A percentile compares a stretch with the other conserved stretches of the same genome.
These are phyloP conservation scores for Hemiprocne comata DNA, from an alignment of 2,113 vertebrate genomes.

Conservation along the genomic window DNA sequence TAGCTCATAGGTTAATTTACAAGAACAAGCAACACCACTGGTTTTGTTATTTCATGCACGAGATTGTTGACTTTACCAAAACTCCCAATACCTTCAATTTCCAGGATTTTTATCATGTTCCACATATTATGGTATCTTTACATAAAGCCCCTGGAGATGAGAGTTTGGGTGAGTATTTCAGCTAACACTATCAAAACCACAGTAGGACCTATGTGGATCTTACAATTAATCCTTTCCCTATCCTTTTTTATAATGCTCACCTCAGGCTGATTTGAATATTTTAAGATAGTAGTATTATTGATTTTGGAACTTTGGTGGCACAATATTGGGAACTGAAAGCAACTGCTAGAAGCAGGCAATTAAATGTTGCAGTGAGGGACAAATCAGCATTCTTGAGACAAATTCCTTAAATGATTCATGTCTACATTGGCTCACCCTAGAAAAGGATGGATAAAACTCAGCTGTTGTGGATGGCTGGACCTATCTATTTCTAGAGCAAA, in stretches of 20 bases:
- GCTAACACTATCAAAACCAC: neutral
- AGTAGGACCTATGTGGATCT: neutral
- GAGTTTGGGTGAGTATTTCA: neutral
- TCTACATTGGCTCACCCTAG: neutral
- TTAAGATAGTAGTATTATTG: neutral
- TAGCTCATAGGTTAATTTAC: neutral
- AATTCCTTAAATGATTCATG: neutral
- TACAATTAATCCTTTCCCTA: neutral
- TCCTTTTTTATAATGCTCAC: neutral
- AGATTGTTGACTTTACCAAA: neutral
- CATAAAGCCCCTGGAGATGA: neutral
- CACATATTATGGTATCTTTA: neutral
- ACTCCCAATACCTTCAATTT: neutral
- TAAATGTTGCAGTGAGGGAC: neutral
- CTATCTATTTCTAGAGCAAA: neutral
- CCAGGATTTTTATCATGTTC: neutral
- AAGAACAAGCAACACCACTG: accelerated
- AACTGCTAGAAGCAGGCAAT: neutral
- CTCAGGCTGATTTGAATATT: neutral
- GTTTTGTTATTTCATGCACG: neutral
- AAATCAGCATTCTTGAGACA: neutral
- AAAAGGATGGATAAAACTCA: neutral
- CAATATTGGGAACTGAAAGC: neutral
- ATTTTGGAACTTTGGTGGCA: neutral
- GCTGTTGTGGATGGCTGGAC: neutral